Conservation (phyloP, 1,140 invertebrate genomes). For the Campoletis sonorensis region DNA sequence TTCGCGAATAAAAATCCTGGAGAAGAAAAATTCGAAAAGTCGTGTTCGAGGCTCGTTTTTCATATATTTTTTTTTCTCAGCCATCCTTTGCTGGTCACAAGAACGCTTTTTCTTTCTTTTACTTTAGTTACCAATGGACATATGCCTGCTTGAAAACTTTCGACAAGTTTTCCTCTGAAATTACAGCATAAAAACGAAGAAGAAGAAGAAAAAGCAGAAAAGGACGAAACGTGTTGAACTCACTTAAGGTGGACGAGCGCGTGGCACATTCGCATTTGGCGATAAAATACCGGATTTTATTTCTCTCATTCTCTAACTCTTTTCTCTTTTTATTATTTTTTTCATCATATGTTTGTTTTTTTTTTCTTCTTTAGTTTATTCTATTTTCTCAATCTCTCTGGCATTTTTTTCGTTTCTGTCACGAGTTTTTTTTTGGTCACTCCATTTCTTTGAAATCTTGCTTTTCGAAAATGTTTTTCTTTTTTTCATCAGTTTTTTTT, state of each 20-base stretch:
- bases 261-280: neutral
- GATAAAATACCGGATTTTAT: constrained; percentile 4
- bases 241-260: neutral
- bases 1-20: no score
- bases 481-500: no score
- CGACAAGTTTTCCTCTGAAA: neutral
- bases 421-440: no score
- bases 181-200: neutral
- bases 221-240: constrained; percentile 10
- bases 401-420: no score
- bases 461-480: no score
- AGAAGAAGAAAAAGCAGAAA: neutral
- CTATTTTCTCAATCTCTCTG: constrained; percentile 17
- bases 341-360: no score
- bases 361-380: neutral
- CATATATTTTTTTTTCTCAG: no score
- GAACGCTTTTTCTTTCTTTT: neutral
- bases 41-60: no score
- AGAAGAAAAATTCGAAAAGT: no score
- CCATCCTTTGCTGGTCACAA: neutral
- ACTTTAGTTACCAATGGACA: neutral
- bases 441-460: no score
- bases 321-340: neutral
- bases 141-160: neutral
- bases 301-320: constrained; percentile 8